Conservation (phyloP, 2,888 invertebrate species). For the Chesias legatella region DNA sequence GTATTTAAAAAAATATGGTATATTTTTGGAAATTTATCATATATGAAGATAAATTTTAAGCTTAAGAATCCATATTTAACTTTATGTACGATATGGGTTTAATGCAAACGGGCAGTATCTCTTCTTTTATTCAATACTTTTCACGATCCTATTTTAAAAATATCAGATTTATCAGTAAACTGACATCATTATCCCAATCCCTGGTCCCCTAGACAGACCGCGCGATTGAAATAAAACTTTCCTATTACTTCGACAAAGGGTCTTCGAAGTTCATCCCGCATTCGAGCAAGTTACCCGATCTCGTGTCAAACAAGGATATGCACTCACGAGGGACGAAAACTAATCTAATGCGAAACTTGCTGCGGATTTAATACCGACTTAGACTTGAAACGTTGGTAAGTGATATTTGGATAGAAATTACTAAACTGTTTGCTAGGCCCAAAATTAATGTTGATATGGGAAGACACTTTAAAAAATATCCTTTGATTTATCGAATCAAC, state of each 20-base stretch:
- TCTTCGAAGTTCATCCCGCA: constrained; percentile 48
- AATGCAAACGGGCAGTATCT: too few relatives aligned
- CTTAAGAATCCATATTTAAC: too few relatives aligned
- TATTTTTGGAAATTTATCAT: too few relatives aligned
- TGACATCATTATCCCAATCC: too few relatives aligned
- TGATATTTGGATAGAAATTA: constrained; percentile 36
- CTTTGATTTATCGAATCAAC: too few relatives aligned
- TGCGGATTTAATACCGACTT: constrained; percentile 31
- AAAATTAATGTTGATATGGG: neutral
- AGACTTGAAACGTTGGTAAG: constrained; percentile 32
- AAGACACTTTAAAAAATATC: too few relatives aligned
- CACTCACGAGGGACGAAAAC: constrained; percentile 61
- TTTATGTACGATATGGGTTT: too few relatives aligned
- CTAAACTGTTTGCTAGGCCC: neutral
- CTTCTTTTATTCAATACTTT: too few relatives aligned
- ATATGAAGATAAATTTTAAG: too few relatives aligned
- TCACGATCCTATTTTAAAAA: too few relatives aligned
- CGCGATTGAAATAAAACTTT: constrained; percentile 21
- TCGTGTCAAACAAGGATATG: constrained; percentile 75
- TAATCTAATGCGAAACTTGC: constrained; percentile 56
- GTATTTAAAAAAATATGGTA: too few relatives aligned
- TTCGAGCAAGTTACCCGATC: constrained; percentile 58
- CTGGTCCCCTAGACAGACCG: constrained; percentile 17
- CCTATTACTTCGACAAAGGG: constrained; percentile 37
- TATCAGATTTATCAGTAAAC: too few relatives aligned